Evolutionary conservation across 2,888 invertebrate species (phyloP).

Genomic region (Melanostoma scalare): DNA sequence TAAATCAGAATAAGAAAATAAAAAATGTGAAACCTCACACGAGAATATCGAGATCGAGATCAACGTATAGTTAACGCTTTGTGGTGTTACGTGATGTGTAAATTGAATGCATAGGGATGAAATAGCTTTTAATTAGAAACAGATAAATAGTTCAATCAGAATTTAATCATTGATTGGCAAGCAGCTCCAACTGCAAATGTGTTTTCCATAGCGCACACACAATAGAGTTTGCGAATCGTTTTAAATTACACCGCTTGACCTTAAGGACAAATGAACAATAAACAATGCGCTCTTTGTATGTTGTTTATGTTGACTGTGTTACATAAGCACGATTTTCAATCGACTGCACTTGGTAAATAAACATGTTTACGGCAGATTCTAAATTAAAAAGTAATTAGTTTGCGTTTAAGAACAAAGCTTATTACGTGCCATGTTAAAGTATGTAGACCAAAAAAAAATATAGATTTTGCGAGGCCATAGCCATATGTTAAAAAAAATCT

Average conservation of each 20-base stretch:
- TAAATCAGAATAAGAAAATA: constrained; percentile 20
- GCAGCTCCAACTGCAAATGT: constrained; percentile 7
- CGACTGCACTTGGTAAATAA: too few species aligned
- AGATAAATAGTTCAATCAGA: constrained; percentile 22
- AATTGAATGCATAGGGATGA: not conserved
- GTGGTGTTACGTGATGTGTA: constrained; percentile 40
- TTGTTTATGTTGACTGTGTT: not conserved
- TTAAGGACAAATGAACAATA: constrained; percentile 2
- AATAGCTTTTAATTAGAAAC: constrained; percentile 29
- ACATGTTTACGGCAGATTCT: too few species aligned
- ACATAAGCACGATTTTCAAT: not conserved
- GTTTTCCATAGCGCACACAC: constrained; percentile 10
- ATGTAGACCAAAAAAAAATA: too few species aligned
- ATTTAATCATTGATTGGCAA: constrained; percentile 16
- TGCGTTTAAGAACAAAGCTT: too few species aligned
- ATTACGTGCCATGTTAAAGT: too few species aligned
- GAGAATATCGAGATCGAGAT: constrained; percentile 4
- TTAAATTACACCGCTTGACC: constrained; percentile 40
- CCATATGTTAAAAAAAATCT: too few species aligned
- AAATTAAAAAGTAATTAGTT: too few species aligned
- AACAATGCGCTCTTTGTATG: too few species aligned
- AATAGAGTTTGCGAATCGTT: constrained; percentile 28
- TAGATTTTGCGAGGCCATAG: too few species aligned
- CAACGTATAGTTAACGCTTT: constrained; percentile 40
- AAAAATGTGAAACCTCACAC: not conserved